Evolutionary conservation across 1,140 invertebrate species (phyloP), one percentile per base, ranked within the genome.

Genomic region (Trachymyrmex cornetzi): DNA sequence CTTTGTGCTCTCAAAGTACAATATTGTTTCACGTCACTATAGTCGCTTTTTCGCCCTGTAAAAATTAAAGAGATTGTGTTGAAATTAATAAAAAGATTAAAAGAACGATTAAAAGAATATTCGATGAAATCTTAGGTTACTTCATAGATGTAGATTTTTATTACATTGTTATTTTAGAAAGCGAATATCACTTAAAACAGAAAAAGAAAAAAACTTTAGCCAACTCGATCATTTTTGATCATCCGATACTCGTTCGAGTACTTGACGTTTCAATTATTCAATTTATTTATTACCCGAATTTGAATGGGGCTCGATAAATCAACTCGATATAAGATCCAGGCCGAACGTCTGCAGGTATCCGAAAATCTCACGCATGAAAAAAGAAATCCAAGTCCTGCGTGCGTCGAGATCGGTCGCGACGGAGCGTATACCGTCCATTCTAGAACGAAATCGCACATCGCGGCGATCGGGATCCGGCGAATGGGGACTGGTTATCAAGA

Each of bases 401-500:
- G 61, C 16, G 2, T 19, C 61, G 63, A 19, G 30, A 38, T 66
- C 63, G 61, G 63, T 38, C 34, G 63, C 63, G 22, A 61, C 57
- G 22, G 12, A 24, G 61, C 63, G 34, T 19, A n/a, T 38, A 67
- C 22, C 5, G 38, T 12, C 16, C 55, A 22, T 48, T 44, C 34
- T 24, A 24, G 48, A 63, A 63, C 14, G 57, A 77, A 77, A 48
- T 63, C 34, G 19, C 22, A n/a, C 14, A 3, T 14, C 50, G 48
- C 19, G 16, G 16, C 48, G n/a, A 71, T 74, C 69, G 22, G 6
- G 12, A 9, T 7, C 14, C 59, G 59, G 19, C 2, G 16, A 22
- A 22, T 3, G 19, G 30, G 24, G 77, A 81, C 64, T 71, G 64
- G 64, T 69, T 57, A 71, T 71, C 64, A 81, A 71, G 63, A 44